Conservation (phyloP, 2,113 vertebrate species). For the Oreochromis aureus region DNA sequence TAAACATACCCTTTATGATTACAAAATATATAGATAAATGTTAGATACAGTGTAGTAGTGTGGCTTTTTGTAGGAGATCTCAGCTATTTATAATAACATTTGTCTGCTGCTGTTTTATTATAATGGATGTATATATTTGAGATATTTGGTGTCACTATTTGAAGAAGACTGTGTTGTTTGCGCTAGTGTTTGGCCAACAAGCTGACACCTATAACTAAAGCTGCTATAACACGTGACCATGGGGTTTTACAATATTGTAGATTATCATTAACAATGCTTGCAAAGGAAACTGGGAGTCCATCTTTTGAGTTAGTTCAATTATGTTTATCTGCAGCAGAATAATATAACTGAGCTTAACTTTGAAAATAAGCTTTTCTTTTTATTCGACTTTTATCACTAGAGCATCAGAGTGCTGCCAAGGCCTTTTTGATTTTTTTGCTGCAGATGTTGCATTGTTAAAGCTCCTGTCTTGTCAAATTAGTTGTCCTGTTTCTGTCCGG, state of each 20-base stretch:
- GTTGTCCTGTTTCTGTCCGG: slow-evolving; percentile 13
- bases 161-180: background rate
- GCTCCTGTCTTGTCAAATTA: slow-evolving; percentile 14
- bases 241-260: background rate
- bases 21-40: background rate
- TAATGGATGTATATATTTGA: background rate
- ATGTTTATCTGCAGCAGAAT: background rate
- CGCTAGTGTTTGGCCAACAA: background rate
- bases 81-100: background rate
- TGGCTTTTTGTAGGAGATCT: background rate
- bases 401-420: background rate
- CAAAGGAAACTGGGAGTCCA: background rate
- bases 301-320: background rate
- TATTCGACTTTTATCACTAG: background rate
- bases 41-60: background rate
- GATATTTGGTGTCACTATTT: background rate
- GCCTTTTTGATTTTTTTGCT: background rate
- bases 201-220: background rate
- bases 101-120: background rate
- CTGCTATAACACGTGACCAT: background rate
- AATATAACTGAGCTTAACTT: background rate
- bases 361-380: background rate
- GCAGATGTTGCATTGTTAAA: background rate
- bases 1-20: background rate
- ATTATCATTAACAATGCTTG: background rate